Percentiles rank a stretch among this genome's conserved stretches.
phyloP scores from a whole-genome alignment of 2,797 vertebrate species.

The Acanthornis magna region DNA sequence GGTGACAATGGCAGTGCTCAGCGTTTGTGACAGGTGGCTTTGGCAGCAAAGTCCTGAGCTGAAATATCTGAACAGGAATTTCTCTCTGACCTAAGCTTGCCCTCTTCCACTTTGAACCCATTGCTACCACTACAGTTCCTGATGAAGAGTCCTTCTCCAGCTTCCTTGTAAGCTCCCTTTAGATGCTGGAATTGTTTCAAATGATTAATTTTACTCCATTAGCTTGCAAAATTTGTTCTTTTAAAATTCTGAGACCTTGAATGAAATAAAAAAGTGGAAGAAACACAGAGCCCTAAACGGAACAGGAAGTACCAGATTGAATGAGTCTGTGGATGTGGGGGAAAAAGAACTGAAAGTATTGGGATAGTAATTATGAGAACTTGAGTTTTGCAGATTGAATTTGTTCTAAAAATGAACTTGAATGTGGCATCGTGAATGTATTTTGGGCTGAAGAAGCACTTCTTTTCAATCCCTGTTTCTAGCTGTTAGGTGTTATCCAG shows the following conservation, averaged over 20 bases:
- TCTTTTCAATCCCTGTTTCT: conserved; percentile 16
- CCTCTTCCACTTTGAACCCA: not conserved
- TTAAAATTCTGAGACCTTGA: not conserved
- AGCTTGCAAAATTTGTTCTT: not conserved
- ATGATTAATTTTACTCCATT: not conserved
- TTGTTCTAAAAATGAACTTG: conserved; percentile 53
- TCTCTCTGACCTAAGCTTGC: not conserved
- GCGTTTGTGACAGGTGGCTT: not conserved
- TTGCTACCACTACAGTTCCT: not conserved
- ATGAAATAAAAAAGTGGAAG: not conserved
- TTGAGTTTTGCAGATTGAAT: conserved; percentile 44
- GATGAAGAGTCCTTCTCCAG: not conserved
- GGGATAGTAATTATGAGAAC: conserved; percentile 39
- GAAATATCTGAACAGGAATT: not conserved
- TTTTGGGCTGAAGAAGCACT: conserved; percentile 48
- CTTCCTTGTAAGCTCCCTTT: not conserved
- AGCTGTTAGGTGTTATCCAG: conserved; percentile 4
- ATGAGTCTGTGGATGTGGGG: not conserved
- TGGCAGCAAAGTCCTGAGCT: not conserved
- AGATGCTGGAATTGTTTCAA: not conserved
- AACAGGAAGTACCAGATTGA: conserved; percentile 31
- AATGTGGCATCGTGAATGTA: conserved; percentile 20
- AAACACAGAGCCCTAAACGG: not conserved
- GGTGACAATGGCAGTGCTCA: not conserved
- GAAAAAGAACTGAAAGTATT: conserved; percentile 28